These are phyloP conservation scores for Poeciliopsis occidentalis DNA, from an alignment of 2,113 vertebrate species.

Conservation along the genomic window DNA sequence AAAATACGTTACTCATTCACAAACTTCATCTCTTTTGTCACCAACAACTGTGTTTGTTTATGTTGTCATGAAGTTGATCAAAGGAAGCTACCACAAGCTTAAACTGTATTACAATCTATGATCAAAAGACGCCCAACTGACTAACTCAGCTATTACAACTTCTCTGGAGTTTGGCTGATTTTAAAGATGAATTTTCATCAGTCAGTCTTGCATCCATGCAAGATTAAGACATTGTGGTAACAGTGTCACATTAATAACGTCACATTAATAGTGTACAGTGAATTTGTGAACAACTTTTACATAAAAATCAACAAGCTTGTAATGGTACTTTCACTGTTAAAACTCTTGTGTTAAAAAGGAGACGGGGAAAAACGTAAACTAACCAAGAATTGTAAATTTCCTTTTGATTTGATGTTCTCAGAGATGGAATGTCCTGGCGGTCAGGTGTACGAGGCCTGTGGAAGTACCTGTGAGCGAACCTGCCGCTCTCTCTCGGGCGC, in stretches of 20 bases:
- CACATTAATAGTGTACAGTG: not conserved
- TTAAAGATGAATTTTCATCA: too few relatives aligned
- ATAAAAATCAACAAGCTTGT: not conserved
- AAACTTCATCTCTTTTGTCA: not conserved
- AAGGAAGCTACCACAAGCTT: not conserved
- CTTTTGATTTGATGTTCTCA: constrained; percentile 56
- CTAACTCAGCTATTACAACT: too few relatives aligned
- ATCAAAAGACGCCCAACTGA: not conserved
- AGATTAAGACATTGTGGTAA: not conserved
- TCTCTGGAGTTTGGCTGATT: too few relatives aligned
- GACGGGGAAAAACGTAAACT: not conserved
- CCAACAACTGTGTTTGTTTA: not conserved
- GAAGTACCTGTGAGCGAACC: constrained; percentile 86
- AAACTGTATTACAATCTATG: not conserved
- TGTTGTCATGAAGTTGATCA: too few relatives aligned
- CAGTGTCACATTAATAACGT: too few relatives aligned
- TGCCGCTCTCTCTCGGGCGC: constrained; percentile 87
- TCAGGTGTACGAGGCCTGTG: constrained; percentile 87
- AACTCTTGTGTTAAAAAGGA: not conserved
- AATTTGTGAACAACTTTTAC: not conserved
- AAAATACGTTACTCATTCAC: not conserved
- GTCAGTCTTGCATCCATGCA: too few relatives aligned
- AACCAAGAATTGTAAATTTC: constrained; percentile 5
- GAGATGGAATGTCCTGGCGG: constrained; percentile 85
- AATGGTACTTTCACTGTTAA: not conserved